Base-by-base conservation (phyloP, 2,797 vertebrate genomes). In the Prunella strophiata region DNA sequence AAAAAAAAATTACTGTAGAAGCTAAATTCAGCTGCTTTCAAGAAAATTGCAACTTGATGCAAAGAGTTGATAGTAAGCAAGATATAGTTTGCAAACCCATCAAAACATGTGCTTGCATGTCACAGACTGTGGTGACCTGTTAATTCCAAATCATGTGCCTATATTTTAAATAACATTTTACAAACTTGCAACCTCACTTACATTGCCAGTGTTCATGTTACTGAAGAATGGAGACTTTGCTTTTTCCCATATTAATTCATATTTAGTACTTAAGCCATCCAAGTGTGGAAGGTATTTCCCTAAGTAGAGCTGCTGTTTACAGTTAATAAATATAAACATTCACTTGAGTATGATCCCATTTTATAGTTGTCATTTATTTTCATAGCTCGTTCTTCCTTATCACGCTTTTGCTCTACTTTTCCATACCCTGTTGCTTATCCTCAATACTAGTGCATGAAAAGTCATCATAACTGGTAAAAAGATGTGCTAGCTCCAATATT, bases 1-100 rank as follows among this genome's bases (percentile, higher is more conserved):
- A 27, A 63, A 94, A 93, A 51, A 88, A 63, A 92, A 87, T 96
- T 94, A 85, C 47, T 92, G 42, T 96, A 96, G 84, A 97, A 89
- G 89, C 73, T 96, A 96, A 89, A 97, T 97, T 96, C 81, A 94
- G 67, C 91, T 97, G 87, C 94, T 98, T 96, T 97, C 93, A 96
- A 94, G 94, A 92, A 97, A 92, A 96, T 93, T 91, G 86, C 82
- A 94, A 42, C 80, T 97, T 96, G 92, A 96, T 96, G 88, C 86
- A 88, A 91, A 94, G 92, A 71, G 91, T 95, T 96, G 85, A 84
- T 96, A 93, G 80, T 63, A 68, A 87, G 62, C 77, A 95, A 91
- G 92, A 62, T 74, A 61, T 66, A 91, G 50, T 82, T 66, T 88
- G 67, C 72, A 91, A 92, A 95, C 89, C 52, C 92, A 90, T 87